Conservation (phyloP, 2,797 vertebrate genomes). For the Sebastes oblongus region DNA sequence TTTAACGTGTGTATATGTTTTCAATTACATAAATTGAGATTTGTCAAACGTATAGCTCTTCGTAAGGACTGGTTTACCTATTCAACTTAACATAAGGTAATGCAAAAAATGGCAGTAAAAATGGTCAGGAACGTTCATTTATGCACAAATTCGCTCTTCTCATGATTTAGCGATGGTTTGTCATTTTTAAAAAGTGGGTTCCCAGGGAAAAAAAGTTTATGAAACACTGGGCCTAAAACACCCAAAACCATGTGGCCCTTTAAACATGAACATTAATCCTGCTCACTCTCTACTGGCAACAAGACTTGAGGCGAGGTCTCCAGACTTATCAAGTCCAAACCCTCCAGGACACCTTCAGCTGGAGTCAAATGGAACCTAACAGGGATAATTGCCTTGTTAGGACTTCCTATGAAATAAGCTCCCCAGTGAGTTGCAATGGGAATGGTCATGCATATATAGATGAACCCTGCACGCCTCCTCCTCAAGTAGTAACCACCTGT, state of each 20-base stretch:
- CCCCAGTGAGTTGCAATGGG: slow-evolving; percentile 31
- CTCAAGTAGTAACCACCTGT: slow-evolving; percentile 42
- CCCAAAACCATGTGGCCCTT: not conserved
- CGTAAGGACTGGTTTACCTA: too few species aligned
- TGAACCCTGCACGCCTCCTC: slow-evolving; percentile 43
- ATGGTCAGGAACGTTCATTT: too few species aligned
- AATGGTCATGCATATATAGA: slow-evolving; percentile 61
- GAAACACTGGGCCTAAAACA: not conserved
- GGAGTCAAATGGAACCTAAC: slow-evolving; percentile 28
- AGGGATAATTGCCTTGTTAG: slow-evolving; percentile 57
- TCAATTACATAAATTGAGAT: too few species aligned
- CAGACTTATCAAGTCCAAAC: not conserved
- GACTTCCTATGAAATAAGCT: slow-evolving; percentile 40
- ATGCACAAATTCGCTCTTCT: too few species aligned
- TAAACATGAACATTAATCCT: not conserved
- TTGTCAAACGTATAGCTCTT: too few species aligned
- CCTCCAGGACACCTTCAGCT: slow-evolving; percentile 7
- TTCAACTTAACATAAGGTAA: too few species aligned
- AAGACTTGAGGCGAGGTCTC: not conserved
- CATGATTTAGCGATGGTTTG: too few species aligned
- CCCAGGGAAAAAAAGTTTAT: too few species aligned
- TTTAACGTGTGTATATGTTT: too few species aligned
- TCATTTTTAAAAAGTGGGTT: too few species aligned
- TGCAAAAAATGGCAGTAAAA: too few species aligned
- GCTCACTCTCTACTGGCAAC: not conserved